Evolutionary conservation across 37 sponge, comb jelly and placozoan genomes (phyloP).

Genomic region (Bolinopsis microptera): DNA sequence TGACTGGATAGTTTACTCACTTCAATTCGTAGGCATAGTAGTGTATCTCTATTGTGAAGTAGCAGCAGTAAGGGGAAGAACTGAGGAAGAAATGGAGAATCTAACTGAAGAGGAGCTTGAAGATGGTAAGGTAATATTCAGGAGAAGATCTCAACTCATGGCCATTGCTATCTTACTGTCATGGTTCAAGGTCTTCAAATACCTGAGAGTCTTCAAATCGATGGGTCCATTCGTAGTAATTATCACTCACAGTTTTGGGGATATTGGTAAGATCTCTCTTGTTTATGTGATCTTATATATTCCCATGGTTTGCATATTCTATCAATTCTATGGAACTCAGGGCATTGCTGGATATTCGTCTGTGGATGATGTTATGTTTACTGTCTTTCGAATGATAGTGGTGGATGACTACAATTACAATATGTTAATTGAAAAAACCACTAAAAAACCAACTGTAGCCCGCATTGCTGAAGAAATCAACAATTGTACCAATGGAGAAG

Average conservation of each 20-base stretch:
- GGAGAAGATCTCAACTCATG: constrained; percentile 50
- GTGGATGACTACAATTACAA: constrained; percentile 63
- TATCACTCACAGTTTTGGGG: constrained; percentile 56
- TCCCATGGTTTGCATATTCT: constrained; percentile 66
- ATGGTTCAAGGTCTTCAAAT: constrained; percentile 65
- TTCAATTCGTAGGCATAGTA: constrained; percentile 4
- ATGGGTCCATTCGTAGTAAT: constrained; percentile 61
- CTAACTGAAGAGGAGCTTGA: not conserved
- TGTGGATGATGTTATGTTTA: constrained; percentile 25
- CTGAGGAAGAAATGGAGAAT: not conserved
- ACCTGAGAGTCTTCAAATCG: constrained; percentile 44
- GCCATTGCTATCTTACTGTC: constrained; percentile 47
- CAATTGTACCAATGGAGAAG: not conserved
- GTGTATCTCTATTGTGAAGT: constrained; percentile 30
- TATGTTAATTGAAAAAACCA: not conserved
- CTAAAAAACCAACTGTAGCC: too few species aligned
- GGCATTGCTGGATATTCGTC: not conserved
- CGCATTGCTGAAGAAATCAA: not conserved
- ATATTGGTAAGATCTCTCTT: constrained; percentile 17
- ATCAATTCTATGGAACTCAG: constrained; percentile 11
- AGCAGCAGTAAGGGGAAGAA: not conserved
- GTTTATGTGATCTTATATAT: constrained; percentile 40
- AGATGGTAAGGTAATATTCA: not conserved
- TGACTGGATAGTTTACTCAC: constrained; percentile 38
- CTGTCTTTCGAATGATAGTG: constrained; percentile 61